Conservation (phyloP, 2,888 invertebrate genomes). For the Mesochorus sp. region DNA sequence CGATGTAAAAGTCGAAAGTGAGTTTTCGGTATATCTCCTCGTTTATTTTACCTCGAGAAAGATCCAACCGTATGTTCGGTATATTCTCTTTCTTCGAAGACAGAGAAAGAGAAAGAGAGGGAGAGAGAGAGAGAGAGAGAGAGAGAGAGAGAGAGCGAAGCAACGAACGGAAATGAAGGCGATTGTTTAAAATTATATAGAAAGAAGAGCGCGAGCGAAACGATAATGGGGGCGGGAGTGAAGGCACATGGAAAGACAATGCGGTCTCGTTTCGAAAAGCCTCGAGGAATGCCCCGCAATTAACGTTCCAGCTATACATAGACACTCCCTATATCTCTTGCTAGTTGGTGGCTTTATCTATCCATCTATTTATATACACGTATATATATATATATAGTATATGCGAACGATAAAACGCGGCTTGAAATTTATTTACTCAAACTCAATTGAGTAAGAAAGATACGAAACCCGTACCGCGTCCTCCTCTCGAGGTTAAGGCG, state of each 20-base stretch:
- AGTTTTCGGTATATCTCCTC: constrained; percentile 26
- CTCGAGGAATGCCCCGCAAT: constrained; percentile 60
- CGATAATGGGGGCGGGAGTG: constrained; percentile 53
- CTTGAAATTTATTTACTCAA: constrained; percentile 51
- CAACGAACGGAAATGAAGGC: constrained; percentile 62
- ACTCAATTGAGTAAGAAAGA: constrained; percentile 42
- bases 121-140: too few species aligned
- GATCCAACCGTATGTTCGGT: background rate
- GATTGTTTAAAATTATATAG: constrained; percentile 59
- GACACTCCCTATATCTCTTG: too few species aligned
- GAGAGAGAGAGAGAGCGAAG: too few species aligned
- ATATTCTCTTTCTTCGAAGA: constrained; percentile 35
- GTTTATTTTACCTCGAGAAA: constrained; percentile 44
- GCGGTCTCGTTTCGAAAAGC: constrained; percentile 58
- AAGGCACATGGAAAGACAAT: constrained; percentile 51
- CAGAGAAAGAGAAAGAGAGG: too few species aligned
- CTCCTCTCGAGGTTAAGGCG: constrained; percentile 17
- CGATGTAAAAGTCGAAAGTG: background rate
- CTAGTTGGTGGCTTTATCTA: too few species aligned
- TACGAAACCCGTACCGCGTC: constrained; percentile 14
- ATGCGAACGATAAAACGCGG: constrained; percentile 12
- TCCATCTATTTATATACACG: constrained; percentile 8
- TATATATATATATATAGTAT: constrained; percentile 19
- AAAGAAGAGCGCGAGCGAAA: constrained; percentile 50
- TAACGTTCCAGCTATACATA: constrained; percentile 55